Conservation (phyloP, 2,113 vertebrate genomes). For the Arizona elegans region DNA sequence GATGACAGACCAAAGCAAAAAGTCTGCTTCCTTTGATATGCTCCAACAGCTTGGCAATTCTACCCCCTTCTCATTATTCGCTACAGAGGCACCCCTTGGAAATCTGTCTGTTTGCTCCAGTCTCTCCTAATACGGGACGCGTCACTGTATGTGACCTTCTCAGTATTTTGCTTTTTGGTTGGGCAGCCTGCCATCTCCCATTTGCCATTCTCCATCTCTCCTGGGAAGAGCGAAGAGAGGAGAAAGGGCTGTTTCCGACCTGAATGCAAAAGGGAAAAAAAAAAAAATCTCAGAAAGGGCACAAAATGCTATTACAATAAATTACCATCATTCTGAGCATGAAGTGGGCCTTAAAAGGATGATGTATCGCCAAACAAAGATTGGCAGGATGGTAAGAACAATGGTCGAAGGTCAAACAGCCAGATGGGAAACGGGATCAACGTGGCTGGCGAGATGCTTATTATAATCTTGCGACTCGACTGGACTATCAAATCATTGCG, state of each 20-base stretch:
- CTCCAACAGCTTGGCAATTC: constrained; percentile 21
- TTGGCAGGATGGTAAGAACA: constrained; percentile 60
- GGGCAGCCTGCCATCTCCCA: constrained; percentile 40
- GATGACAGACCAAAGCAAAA: neutral
- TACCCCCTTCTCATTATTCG: neutral
- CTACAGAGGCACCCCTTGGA: constrained; percentile 1
- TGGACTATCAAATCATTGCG: constrained; percentile 39
- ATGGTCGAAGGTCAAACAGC: constrained; percentile 60
- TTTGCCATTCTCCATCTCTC: constrained; percentile 42
- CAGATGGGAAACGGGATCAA: constrained; percentile 58
- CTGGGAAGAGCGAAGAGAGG: constrained; percentile 45
- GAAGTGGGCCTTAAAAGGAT: constrained; percentile 67
- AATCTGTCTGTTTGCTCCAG: neutral
- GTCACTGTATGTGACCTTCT: constrained; percentile 64
- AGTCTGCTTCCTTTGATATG: neutral
- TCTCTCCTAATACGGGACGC: constrained; percentile 59
- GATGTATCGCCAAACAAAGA: constrained; percentile 59
- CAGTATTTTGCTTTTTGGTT: constrained; percentile 50
- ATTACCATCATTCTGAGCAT: constrained; percentile 71
- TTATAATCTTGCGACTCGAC: constrained; percentile 44
- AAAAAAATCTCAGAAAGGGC: constrained; percentile 70
- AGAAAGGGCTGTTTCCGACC: constrained; percentile 60
- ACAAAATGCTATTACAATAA: constrained; percentile 70
- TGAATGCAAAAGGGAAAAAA: constrained; percentile 53
- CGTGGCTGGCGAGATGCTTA: constrained; percentile 52